These are phyloP conservation scores for Tillus elongatus DNA, from an alignment of 2,888 invertebrate species.

Conservation along the genomic window DNA sequence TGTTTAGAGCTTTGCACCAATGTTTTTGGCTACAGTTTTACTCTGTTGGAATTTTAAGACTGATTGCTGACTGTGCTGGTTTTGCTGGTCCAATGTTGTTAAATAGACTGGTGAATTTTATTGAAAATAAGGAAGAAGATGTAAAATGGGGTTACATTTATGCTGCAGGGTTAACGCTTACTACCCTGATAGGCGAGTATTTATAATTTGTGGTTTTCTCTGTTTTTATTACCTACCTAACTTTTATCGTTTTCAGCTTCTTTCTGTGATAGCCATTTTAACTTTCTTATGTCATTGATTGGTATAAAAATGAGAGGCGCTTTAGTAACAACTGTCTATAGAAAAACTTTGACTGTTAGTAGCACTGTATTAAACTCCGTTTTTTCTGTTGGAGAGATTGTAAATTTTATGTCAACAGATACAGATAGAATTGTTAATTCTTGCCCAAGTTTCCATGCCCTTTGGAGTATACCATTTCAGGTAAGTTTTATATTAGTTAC, in stretches of 20 bases:
- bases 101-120: constrained; percentile 69
- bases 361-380: constrained; percentile 34
- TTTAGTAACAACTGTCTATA: constrained; percentile 73
- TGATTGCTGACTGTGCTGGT: constrained; percentile 71
- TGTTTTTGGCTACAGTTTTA: constrained; percentile 79
- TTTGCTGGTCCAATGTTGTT: constrained; percentile 87
- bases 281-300: constrained; percentile 75
- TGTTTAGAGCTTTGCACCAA: constrained; percentile 61
- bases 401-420: constrained; percentile 96
- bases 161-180: constrained; percentile 55
- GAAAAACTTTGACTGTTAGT: constrained; percentile 51
- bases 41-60: constrained; percentile 70
- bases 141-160: constrained; percentile 55
- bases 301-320: constrained; percentile 81
- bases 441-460: constrained; percentile 89
- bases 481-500: constrained; percentile 42
- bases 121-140: constrained; percentile 62
- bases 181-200: constrained; percentile 58
- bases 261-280: constrained; percentile 79
- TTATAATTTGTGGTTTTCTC: not conserved
- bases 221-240: too few species aligned
- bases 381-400: constrained; percentile 73
- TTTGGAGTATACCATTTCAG: constrained; percentile 95
- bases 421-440: constrained; percentile 92
- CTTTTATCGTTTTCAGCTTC: constrained; percentile 54